A percentile compares a stretch with the other conserved stretches of the same genome.
Conservation (phyloP, 2,113 vertebrate genomes). For the Thomomys bottae region DNA sequence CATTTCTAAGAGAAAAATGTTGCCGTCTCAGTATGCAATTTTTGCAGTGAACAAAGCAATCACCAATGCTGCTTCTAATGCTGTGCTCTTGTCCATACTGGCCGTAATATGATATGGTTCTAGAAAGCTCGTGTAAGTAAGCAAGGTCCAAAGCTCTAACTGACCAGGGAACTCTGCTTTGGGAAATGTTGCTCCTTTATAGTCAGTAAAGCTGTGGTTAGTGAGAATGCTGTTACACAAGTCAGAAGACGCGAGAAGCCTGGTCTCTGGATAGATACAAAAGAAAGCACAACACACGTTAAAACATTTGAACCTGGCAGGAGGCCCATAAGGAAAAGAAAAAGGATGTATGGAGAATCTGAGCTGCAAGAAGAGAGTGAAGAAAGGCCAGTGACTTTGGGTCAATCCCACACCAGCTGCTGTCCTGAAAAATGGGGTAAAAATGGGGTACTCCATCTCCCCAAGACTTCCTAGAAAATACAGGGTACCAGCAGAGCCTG, state of each 20-base stretch:
- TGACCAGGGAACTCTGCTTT: fast-evolving
- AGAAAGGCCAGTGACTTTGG: fast-evolving
- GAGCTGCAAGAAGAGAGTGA: not conserved
- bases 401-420: fast-evolving
- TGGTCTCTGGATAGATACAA: not conserved
- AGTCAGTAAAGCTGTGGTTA: not conserved
- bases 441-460: too few species aligned
- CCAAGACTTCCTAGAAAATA: too few species aligned
- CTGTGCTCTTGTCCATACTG: not conserved
- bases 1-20: not conserved
- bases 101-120: not conserved
- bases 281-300: too few species aligned
- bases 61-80: not conserved
- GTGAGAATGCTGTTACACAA: fast-evolving
- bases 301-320: not conserved
- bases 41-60: not conserved
- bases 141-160: fast-evolving
- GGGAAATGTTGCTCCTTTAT: not conserved
- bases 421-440: too few species aligned
- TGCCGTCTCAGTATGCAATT: not conserved
- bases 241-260: not conserved
- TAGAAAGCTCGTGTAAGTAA: not conserved
- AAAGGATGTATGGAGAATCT: too few species aligned
- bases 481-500: too few species aligned
- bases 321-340: too few species aligned